Evolutionary conservation across 2,888 invertebrate species (phyloP).

Genomic region (Alviniconcha strummeri): DNA sequence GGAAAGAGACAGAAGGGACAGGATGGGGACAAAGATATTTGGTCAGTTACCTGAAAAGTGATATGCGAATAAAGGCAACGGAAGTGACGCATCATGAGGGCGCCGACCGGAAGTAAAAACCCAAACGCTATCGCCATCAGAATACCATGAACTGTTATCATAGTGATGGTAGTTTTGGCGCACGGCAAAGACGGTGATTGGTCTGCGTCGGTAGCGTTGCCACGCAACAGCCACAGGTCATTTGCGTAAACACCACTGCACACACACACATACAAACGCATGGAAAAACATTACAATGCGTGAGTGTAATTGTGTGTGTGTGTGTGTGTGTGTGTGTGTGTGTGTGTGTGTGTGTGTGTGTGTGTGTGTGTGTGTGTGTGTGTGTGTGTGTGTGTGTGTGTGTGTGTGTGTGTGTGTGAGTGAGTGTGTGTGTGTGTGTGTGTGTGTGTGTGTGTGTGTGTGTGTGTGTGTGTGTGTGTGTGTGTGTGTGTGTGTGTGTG

Average conservation of each 20-base stretch:
- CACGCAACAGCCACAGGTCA: constrained; percentile 51
- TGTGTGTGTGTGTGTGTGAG: too few relatives aligned
- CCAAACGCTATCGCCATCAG: constrained; percentile 54
- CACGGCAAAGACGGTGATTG: constrained; percentile 41
- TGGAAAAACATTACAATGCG: background rate
- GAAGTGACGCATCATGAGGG: constrained; percentile 48
- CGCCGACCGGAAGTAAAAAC: constrained; percentile 52
- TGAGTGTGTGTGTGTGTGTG: too few relatives aligned
- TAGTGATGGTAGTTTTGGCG: constrained; percentile 45
- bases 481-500: constrained; percentile 16
- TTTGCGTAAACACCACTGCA: constrained; percentile 36
- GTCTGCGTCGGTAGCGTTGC: constrained; percentile 45
- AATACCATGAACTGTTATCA: constrained; percentile 50
- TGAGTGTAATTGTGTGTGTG: too few relatives aligned
- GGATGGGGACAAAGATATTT: too few relatives aligned
- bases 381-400: too few relatives aligned
- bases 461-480: background rate
- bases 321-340: too few relatives aligned
- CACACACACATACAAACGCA: background rate
- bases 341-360: too few relatives aligned
- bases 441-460: too few relatives aligned
- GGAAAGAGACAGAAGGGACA: too few relatives aligned
- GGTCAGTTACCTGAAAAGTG: background rate
- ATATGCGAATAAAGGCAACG: background rate
- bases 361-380: too few relatives aligned